These are phyloP conservation scores for Meganola albula DNA, from an alignment of 2,888 invertebrate species.

Conservation along the genomic window DNA sequence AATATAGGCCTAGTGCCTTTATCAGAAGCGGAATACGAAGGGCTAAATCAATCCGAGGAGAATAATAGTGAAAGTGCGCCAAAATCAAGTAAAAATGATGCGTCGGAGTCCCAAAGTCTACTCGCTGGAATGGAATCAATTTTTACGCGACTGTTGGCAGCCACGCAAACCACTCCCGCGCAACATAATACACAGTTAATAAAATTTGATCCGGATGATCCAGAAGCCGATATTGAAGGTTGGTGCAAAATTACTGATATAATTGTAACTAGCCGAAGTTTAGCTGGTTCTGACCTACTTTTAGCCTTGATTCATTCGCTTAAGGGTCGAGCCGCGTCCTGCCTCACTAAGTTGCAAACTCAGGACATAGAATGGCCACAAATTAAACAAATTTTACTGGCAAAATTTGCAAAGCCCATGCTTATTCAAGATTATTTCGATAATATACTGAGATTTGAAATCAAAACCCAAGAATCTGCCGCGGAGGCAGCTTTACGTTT, in stretches of 20 bases:
- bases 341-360: conserved; percentile 18
- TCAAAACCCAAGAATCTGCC: conserved; percentile 4
- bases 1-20: background rate
- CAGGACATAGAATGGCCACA: conserved; percentile 10
- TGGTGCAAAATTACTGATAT: background rate
- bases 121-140: background rate
- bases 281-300: conserved; percentile 14
- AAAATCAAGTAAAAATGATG: background rate
- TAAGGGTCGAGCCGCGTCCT: conserved; percentile 23
- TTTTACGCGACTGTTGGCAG: background rate
- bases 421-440: conserved; percentile 24
- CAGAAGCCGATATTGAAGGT: background rate
- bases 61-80: background rate
- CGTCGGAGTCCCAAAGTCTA: no score
- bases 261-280: background rate
- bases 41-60: background rate
- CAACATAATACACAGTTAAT: background rate
- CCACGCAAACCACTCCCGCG: background rate
- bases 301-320: conserved; percentile 21
- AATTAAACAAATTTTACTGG: conserved; percentile 7
- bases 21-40: background rate
- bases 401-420: conserved; percentile 19
- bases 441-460: conserved; percentile 18
- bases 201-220: background rate
- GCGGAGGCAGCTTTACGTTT: conserved; percentile 17